Evolutionary conservation across 53 echinoderm and acorn worm species (phyloP).

Genomic region (Patiria pectinifera): DNA sequence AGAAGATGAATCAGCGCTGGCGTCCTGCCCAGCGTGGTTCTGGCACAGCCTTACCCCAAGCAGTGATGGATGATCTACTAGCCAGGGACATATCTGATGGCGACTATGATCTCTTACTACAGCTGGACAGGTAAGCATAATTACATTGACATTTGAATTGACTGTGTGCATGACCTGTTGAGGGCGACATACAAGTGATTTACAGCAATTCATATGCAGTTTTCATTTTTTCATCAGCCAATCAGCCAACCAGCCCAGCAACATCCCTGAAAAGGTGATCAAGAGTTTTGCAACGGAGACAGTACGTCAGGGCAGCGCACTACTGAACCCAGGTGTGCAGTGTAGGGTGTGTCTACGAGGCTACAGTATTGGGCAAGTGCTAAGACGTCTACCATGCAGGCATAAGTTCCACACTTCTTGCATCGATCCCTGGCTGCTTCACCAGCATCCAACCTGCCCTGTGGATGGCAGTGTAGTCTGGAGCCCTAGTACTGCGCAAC

Average conservation of each 20-base stretch:
- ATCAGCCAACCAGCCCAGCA: constrained; percentile 74
- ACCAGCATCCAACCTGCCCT: constrained; percentile 95
- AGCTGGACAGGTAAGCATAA: constrained; percentile 86
- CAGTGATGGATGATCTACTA: constrained; percentile 84
- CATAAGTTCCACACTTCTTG: constrained; percentile 95
- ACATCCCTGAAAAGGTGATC: constrained; percentile 86
- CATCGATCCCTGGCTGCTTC: constrained; percentile 94
- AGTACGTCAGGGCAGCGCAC: constrained; percentile 75
- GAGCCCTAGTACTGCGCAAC: constrained; percentile 66
- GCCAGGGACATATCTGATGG: constrained; percentile 90
- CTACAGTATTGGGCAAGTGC: constrained; percentile 77
- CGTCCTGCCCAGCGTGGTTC: constrained; percentile 91
- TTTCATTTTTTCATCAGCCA: constrained; percentile 21
- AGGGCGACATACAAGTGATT: no score
- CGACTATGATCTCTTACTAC: constrained; percentile 92
- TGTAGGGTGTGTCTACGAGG: constrained; percentile 85
- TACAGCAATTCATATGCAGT: neutral
- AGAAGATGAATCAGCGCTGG: constrained; percentile 97
- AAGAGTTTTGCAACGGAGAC: constrained; percentile 87
- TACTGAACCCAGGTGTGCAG: constrained; percentile 82
- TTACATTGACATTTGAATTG: neutral
- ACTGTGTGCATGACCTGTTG: neutral
- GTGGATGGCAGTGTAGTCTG: constrained; percentile 91
- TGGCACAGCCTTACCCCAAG: constrained; percentile 83
- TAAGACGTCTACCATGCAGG: constrained; percentile 80